Evolutionary conservation across 2,888 invertebrate genomes (phyloP), one percentile per base, ranked within the genome.

Genomic region (Stenodema calcarata): DNA sequence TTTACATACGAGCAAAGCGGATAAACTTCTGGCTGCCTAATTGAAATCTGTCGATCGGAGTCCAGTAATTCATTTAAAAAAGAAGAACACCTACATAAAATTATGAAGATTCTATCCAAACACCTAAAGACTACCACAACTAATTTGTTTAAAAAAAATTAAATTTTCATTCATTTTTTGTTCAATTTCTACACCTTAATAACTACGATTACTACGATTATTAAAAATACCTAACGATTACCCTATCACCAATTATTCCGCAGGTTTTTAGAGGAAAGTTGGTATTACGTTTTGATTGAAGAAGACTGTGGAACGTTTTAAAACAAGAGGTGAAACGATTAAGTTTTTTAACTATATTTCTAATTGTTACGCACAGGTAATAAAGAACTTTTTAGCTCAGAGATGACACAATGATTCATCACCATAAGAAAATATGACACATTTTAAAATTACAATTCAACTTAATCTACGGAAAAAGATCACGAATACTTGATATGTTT

Each of bases 401-500:
- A 54, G 80, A 80, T 80, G 78, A 78, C 6, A 18, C 80, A 4
- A 4, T 28, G 11, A 16, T 80, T n/a, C n/a, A n/a, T 54, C 23
- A 50, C n/a, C 35, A 28, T 54, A 80, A 23, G 35, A 78, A 80
- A 80, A 80, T 80, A 80, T 14, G 41, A 44, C 23, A 47, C 35
- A 30, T 73, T 73, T 30, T 70, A 18, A n/a, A 41, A 78, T n/a
- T 73, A 73, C 14, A 73, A 11, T 14, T 50, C 7, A 82, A 69
- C 82, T 47, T 69, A 82, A 54, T 69, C 35, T 62, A 30, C 30
- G 30, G 27, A 44, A 47, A 81, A 82, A 62, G 82, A 82, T 82
- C 82, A 82, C 82, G 18, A 82, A 82, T 62, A 30, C 50, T 69
- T 69, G 82, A 82, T 82, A 82, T 82, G 82, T 69, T 80, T 81